These are phyloP conservation scores for Ploceus nigricollis DNA, from an alignment of 2,113 vertebrate species.

Conservation along the genomic window DNA sequence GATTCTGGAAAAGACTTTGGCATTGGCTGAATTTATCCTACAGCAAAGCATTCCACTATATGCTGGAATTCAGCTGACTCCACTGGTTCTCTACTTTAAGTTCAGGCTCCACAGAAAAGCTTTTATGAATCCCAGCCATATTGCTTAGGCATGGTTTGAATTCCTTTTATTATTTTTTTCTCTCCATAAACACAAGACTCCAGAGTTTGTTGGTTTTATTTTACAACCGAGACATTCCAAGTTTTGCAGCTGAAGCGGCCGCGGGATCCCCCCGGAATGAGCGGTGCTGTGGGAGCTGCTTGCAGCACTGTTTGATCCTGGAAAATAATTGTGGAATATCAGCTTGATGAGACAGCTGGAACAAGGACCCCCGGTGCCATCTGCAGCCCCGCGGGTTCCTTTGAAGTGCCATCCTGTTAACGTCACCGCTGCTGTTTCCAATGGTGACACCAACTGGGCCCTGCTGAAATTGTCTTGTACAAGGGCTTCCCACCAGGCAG, in stretches of 20 bases:
- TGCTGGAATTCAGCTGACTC: background rate
- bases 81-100: background rate
- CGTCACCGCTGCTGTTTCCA: constrained; percentile 55
- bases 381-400: constrained; percentile 11
- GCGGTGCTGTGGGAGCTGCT: background rate
- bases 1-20: background rate
- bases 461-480: constrained; percentile 2
- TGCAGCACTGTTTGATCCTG: background rate
- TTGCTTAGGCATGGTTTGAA: background rate
- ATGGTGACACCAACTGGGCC: constrained; percentile 37
- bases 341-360: constrained; percentile 49
- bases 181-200: background rate
- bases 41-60: background rate
- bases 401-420: constrained; percentile 42
- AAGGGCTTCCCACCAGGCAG: constrained; percentile 31
- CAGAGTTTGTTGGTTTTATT: background rate
- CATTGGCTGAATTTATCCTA: background rate
- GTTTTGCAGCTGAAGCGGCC: fast-evolving
- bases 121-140: background rate
- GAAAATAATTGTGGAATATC: background rate
- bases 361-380: constrained; percentile 40
- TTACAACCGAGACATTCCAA: fast-evolving
- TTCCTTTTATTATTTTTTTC: background rate
- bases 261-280: fast-evolving
- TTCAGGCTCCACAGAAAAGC: background rate